Conservation (phyloP, 2,888 invertebrate species). For the Amiota communis region DNA sequence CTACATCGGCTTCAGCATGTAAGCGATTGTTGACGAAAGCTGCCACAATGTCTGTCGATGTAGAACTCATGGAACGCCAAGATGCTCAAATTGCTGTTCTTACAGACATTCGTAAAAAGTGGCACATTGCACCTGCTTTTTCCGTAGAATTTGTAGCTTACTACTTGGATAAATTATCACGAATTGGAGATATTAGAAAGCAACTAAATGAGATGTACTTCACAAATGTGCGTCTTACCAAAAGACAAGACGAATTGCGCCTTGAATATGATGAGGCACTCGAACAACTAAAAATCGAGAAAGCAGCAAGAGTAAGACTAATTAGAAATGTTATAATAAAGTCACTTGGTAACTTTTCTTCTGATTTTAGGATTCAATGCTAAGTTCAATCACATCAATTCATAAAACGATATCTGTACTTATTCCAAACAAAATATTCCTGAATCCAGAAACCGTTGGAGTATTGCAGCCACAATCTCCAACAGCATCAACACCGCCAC, state of each 20-base stretch:
- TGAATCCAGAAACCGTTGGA: slow-evolving; percentile 77
- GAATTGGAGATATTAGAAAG: slow-evolving; percentile 85
- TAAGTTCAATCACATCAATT: slow-evolving; percentile 67
- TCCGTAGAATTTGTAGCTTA: slow-evolving; percentile 96
- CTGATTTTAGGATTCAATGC: slow-evolving; percentile 42
- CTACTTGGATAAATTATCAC: slow-evolving; percentile 89
- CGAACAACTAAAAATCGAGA: slow-evolving; percentile 79
- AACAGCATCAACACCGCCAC: slow-evolving; percentile 66
- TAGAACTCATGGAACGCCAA: slow-evolving; percentile 84
- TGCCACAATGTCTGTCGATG: slow-evolving; percentile 91
- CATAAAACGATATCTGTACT: slow-evolving; percentile 78
- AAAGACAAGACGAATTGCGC: slow-evolving; percentile 84
- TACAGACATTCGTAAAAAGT: slow-evolving; percentile 91
- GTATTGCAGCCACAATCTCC: slow-evolving; percentile 69
- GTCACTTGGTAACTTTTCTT: background rate
- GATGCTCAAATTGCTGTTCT: slow-evolving; percentile 87
- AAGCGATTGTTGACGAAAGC: slow-evolving; percentile 87
- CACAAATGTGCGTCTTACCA: slow-evolving; percentile 82
- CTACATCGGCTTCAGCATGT: slow-evolving; percentile 92
- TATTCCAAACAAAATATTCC: slow-evolving; percentile 77
- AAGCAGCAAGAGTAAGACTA: slow-evolving; percentile 74
- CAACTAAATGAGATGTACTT: slow-evolving; percentile 83
- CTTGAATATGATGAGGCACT: slow-evolving; percentile 84
- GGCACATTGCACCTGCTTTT: slow-evolving; percentile 95
- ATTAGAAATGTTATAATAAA: background rate